Evolutionary conservation across 2,797 vertebrate species (phyloP).

Genomic region (Periparus ater): DNA sequence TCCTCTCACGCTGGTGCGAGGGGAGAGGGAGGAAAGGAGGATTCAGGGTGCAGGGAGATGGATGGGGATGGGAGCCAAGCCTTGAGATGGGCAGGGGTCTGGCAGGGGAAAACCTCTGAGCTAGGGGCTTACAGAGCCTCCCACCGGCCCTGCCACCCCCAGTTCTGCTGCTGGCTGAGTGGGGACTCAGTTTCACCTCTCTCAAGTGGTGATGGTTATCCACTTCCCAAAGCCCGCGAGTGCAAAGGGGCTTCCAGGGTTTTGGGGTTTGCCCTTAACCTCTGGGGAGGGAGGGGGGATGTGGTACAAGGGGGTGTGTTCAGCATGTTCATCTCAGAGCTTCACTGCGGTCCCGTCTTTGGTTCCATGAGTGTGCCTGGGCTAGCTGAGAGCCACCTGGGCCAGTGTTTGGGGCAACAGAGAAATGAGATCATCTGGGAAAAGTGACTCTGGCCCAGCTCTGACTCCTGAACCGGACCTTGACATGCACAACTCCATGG

Average conservation of each 20-base stretch:
- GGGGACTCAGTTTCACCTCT: neutral
- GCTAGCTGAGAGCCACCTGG: neutral
- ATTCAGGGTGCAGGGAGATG: neutral
- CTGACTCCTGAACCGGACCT: neutral
- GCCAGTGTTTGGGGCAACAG: neutral
- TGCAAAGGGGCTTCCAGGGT: neutral
- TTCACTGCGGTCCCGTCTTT: neutral
- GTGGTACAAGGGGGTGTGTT: neutral
- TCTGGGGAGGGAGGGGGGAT: neutral
- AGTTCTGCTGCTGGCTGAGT: neutral
- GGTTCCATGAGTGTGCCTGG: accelerated
- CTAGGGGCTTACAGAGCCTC: neutral
- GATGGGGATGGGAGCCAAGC: accelerated
- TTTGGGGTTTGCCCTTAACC: neutral
- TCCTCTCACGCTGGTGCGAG: neutral
- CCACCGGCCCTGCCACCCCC: neutral
- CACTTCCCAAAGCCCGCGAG: neutral
- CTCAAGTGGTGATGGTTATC: neutral
- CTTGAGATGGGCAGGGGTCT: neutral
- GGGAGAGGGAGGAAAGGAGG: neutral
- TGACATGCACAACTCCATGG: accelerated
- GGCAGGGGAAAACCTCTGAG: neutral
- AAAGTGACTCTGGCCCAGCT: neutral
- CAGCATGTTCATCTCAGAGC: neutral
- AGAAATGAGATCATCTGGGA: neutral